phyloP scores from a whole-genome alignment of 2,888 invertebrate species.

The Oxycera nigricornis region DNA sequence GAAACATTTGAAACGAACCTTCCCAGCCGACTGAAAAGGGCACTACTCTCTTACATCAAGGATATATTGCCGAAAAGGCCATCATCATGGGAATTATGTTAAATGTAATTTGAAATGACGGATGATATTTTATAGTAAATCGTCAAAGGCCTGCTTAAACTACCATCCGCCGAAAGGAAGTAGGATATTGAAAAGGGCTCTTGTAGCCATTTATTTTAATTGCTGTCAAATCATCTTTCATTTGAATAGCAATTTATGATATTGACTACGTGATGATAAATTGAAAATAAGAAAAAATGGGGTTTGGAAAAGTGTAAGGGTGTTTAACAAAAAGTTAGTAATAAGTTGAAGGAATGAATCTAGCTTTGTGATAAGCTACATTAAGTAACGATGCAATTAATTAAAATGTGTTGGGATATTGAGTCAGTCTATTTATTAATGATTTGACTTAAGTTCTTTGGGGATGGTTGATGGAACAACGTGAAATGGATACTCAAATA shows the following conservation, averaged over 20 bases:
- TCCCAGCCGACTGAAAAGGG: neutral
- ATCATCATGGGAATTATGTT: constrained; percentile 37
- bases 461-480: too few relatives aligned
- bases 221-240: constrained; percentile 36
- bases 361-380: too few relatives aligned
- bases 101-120: constrained; percentile 37
- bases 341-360: too few relatives aligned
- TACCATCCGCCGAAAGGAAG: neutral
- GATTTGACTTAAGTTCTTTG: too few relatives aligned
- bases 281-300: too few relatives aligned
- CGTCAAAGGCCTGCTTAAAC: neutral
- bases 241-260: constrained; percentile 27
- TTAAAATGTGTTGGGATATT: too few relatives aligned
- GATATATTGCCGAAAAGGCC: constrained; percentile 3
- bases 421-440: too few relatives aligned
- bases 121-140: constrained; percentile 37
- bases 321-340: too few relatives aligned
- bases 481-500: too few relatives aligned
- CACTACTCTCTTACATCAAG: neutral
- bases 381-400: too few relatives aligned
- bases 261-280: constrained; percentile 20
- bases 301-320: too few relatives aligned
- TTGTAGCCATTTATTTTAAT: constrained; percentile 34
- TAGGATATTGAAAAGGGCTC: constrained; percentile 33
- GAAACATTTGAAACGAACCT: neutral